These are phyloP conservation scores for Mystacides longicornis DNA, from an alignment of 2,888 invertebrate species.

Conservation along the genomic window DNA sequence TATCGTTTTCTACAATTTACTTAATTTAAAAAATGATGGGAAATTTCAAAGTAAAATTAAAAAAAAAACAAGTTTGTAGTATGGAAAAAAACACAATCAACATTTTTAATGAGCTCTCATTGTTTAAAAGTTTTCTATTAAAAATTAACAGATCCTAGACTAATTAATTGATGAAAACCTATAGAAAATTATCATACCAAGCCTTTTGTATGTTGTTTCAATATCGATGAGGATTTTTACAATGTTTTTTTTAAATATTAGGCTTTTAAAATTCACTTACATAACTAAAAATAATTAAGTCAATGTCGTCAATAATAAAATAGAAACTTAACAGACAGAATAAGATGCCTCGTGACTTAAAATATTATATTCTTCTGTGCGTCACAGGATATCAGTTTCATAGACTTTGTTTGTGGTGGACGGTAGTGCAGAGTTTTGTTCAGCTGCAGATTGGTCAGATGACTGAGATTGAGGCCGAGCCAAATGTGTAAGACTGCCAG, in stretches of 20 bases:
- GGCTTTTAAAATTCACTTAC: background rate
- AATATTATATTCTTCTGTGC: conserved; percentile 18
- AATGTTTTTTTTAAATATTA: background rate
- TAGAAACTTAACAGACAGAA: background rate
- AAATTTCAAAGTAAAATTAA: too few relatives aligned
- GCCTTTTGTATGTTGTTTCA: too few relatives aligned
- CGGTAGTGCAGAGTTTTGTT: conserved; percentile 29
- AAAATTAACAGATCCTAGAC: too few relatives aligned
- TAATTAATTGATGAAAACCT: too few relatives aligned
- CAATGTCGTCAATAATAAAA: background rate
- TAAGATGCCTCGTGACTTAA: background rate
- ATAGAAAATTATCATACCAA: too few relatives aligned
- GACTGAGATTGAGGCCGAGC: conserved; percentile 34
- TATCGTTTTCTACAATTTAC: too few relatives aligned
- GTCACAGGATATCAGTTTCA: conserved; percentile 92
- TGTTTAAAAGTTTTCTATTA: too few relatives aligned
- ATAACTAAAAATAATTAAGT: background rate
- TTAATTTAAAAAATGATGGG: too few relatives aligned
- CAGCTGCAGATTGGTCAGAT: conserved; percentile 23
- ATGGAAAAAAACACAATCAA: too few relatives aligned
- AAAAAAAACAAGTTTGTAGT: too few relatives aligned
- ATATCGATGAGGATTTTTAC: too few relatives aligned
- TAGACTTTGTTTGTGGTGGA: conserved; percentile 75
- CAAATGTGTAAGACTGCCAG: conserved; percentile 57
- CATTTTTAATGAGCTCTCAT: too few relatives aligned